phyloP scores from a whole-genome alignment of 2,113 vertebrate species.

The Perca fluviatilis region DNA sequence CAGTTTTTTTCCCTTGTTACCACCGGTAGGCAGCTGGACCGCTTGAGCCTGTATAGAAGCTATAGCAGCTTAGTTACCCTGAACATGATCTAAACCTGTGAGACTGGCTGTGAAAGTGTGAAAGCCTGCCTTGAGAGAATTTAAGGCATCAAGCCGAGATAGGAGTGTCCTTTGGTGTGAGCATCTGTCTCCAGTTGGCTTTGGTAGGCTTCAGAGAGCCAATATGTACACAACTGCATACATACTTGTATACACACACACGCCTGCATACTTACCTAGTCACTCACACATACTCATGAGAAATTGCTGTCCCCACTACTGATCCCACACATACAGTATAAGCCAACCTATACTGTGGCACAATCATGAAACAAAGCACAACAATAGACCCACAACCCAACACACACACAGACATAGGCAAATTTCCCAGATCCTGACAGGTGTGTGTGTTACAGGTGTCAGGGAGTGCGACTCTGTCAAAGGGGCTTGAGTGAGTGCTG shows the following conservation, averaged over 20 bases:
- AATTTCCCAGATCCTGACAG: constrained; percentile 38
- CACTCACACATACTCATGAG: not conserved
- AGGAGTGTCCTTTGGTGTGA: constrained; percentile 6
- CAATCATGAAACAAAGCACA: not conserved
- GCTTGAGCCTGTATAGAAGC: constrained; percentile 22
- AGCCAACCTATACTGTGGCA: not conserved
- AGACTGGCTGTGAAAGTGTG: constrained; percentile 22
- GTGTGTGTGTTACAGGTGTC: constrained; percentile 49
- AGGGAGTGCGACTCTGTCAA: constrained; percentile 11
- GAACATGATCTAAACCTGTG: constrained; percentile 43
- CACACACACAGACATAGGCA: constrained; percentile 7
- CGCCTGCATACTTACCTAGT: not conserved
- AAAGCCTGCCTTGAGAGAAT: constrained; percentile 34
- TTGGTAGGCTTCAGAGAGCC: constrained; percentile 25
- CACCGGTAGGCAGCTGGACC: not conserved
- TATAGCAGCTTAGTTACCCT: constrained; percentile 23
- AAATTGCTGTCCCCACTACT: not conserved
- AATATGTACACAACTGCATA: constrained; percentile 39
- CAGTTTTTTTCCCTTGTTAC: constrained; percentile 13
- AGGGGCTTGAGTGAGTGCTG: constrained; percentile 51
- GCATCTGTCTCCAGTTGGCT: constrained; percentile 11
- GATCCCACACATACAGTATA: not conserved
- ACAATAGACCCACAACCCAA: not conserved
- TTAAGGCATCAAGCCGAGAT: constrained; percentile 14
- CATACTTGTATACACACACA: not conserved